Conservation (phyloP, 2,797 vertebrate genomes). For the Nannoperca australis region DNA sequence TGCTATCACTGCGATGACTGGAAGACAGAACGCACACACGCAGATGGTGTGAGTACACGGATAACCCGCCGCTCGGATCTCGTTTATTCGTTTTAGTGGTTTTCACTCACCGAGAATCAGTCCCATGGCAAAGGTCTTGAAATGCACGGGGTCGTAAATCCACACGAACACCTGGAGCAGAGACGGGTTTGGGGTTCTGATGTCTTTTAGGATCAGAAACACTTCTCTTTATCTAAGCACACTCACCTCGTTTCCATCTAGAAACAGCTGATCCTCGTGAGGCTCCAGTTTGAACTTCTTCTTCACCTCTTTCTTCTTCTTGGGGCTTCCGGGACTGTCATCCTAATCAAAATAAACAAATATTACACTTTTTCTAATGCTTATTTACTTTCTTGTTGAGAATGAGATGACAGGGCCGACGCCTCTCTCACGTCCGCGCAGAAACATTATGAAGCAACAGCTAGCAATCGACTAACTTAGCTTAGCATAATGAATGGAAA, state of each 20-base stretch:
- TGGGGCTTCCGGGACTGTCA: slow-evolving; percentile 94
- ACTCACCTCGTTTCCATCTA: slow-evolving; percentile 96
- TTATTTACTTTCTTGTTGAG: not conserved
- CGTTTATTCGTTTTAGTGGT: not conserved
- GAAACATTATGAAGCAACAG: not conserved
- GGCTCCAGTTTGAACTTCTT: slow-evolving; percentile 99
- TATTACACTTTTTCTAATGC: no score
- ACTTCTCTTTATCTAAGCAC: not conserved
- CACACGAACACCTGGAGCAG: slow-evolving; percentile 93
- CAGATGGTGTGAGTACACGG: slow-evolving; percentile 2
- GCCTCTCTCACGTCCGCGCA: no score
- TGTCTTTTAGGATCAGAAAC: not conserved
- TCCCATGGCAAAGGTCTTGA: slow-evolving; percentile 99
- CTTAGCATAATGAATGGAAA: not conserved
- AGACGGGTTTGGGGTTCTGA: not conserved
- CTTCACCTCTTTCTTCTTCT: slow-evolving; percentile 97
- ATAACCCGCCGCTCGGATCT: not conserved
- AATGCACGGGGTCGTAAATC: slow-evolving; percentile 99
- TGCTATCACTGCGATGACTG: slow-evolving; percentile 97
- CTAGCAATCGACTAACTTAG: not conserved
- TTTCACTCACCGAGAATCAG: slow-evolving; percentile 94
- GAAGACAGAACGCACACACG: slow-evolving; percentile 22
- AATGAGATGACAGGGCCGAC: not conserved
- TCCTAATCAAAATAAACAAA: slow-evolving; percentile 83
- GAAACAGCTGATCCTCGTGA: slow-evolving; percentile 96